Percentiles rank a stretch among this genome's conserved stretches.
phyloP scores from a whole-genome alignment of 2,113 vertebrate genomes.

The Tragelaphus buxtoni region DNA sequence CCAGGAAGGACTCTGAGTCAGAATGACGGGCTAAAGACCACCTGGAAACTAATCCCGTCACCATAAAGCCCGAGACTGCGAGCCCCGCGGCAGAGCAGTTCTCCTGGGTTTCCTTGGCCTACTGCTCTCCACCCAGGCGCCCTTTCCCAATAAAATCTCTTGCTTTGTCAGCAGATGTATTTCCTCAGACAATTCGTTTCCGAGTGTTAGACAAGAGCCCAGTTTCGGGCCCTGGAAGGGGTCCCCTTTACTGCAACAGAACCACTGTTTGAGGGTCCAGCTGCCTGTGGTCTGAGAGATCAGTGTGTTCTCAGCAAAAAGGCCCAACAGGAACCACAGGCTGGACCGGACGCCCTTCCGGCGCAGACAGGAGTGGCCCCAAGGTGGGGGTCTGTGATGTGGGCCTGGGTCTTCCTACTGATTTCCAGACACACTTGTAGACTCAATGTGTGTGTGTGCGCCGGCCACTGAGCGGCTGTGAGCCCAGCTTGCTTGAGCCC shows the following conservation, averaged over 20 bases:
- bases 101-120: background rate
- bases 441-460: background rate
- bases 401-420: background rate
- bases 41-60: background rate
- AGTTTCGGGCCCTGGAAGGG: background rate
- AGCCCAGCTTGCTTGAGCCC: background rate
- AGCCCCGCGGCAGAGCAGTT: too few relatives aligned
- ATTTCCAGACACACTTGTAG: background rate
- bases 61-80: background rate
- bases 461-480: background rate
- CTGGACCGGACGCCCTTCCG: background rate
- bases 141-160: background rate
- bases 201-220: background rate
- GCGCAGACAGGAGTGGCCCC: background rate
- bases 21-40: background rate
- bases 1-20: background rate
- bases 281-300: background rate
- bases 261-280: background rate
- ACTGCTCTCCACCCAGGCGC: rapidly evolving
- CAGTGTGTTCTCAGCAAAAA: background rate
- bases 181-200: background rate
- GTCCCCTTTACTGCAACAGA: background rate
- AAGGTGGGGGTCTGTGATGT: background rate
- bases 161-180: background rate
- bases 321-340: background rate